phyloP scores from a whole-genome alignment of 2,113 vertebrate genomes.

The Myotis davidii region DNA sequence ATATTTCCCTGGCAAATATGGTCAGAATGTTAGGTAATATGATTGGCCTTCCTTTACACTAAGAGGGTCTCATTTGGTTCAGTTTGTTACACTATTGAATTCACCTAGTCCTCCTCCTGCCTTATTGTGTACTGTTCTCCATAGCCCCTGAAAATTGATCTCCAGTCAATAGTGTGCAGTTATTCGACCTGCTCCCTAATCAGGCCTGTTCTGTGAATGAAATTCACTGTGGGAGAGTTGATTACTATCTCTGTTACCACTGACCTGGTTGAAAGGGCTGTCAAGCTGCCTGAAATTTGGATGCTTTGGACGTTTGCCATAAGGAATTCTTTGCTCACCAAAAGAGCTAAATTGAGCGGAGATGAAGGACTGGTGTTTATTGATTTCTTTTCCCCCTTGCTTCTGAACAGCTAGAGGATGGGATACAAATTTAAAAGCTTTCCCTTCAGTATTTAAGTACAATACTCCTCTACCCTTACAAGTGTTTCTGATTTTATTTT shows the following conservation, averaged over 20 bases:
- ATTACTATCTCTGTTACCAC: conserved; percentile 72
- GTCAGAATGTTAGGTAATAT: background rate
- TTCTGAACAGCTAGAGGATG: background rate
- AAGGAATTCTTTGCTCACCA: conserved; percentile 75
- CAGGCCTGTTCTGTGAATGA: conserved; percentile 67
- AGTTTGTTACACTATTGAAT: conserved; percentile 78
- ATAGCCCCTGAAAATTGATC: conserved; percentile 82
- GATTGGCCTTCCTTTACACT: conserved; percentile 50
- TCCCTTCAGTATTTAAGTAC: background rate
- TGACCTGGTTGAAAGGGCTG: conserved; percentile 77
- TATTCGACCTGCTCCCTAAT: conserved; percentile 68
- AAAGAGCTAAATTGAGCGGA: conserved; percentile 79
- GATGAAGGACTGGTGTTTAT: conserved; percentile 76
- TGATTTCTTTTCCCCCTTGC: conserved; percentile 49
- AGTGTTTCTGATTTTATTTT: background rate
- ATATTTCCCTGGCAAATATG: background rate
- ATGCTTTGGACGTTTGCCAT: conserved; percentile 73
- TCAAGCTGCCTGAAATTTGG: conserved; percentile 77
- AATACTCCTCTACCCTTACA: background rate
- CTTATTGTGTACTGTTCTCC: conserved; percentile 67
- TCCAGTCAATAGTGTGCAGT: conserved; percentile 70
- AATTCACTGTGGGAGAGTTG: conserved; percentile 73
- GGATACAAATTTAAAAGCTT: conserved; percentile 28
- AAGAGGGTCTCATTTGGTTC: conserved; percentile 70
- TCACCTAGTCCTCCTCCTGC: conserved; percentile 27